A percentile compares a stretch with the other conserved stretches of the same genome.
phyloP scores from a whole-genome alignment of 2,113 vertebrate species.

The Chelonoidis abingdonii region DNA sequence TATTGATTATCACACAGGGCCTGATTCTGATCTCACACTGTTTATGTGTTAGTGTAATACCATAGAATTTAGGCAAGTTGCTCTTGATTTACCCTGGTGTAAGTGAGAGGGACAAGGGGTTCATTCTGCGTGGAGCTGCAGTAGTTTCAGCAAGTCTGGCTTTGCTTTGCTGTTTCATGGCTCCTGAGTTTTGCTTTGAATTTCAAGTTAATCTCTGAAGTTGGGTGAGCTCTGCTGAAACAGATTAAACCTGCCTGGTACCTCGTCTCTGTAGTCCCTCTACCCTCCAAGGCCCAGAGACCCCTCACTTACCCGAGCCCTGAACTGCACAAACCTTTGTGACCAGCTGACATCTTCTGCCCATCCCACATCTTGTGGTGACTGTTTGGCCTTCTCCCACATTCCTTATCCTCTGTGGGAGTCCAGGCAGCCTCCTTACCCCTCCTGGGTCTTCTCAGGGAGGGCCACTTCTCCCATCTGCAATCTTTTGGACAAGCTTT shows the following conservation, averaged over 20 bases:
- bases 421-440: background rate
- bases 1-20: background rate
- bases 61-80: background rate
- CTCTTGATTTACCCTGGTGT: background rate
- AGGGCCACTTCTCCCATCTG: background rate
- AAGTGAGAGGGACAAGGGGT: background rate
- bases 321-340: background rate
- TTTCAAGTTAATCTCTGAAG: background rate
- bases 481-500: background rate
- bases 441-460: background rate
- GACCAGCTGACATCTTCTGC: background rate
- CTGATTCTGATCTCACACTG: background rate
- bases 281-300: background rate
- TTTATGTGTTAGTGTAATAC: background rate
- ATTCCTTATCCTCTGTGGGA: background rate
- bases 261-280: background rate
- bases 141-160: background rate
- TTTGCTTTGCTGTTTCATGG: background rate
- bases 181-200: background rate
- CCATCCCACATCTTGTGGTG: background rate
- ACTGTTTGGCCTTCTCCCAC: background rate
- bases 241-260: background rate
- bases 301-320: background rate
- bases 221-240: rapidly evolving
- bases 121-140: background rate